Conservation (phyloP, 2,797 vertebrate species). For the Crypturellus tataupa region DNA sequence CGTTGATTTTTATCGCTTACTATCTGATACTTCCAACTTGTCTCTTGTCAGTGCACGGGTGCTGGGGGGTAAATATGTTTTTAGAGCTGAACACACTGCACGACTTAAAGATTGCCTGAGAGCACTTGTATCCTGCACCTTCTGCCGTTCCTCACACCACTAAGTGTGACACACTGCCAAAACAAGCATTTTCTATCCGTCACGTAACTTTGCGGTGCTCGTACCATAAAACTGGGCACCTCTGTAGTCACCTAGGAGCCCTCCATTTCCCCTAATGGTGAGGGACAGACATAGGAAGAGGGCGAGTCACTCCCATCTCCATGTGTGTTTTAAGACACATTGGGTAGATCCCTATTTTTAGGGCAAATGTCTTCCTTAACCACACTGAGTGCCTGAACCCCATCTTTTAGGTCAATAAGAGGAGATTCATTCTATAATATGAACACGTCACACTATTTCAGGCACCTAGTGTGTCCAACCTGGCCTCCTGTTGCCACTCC, state of each 20-base stretch:
- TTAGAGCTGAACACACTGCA: background rate
- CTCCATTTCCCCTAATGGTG: background rate
- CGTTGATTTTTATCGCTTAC: background rate
- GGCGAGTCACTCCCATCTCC: background rate
- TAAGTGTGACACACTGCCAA: background rate
- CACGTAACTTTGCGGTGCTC: background rate
- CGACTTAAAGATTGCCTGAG: background rate
- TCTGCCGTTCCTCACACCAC: background rate
- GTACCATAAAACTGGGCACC: background rate
- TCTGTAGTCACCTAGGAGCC: background rate
- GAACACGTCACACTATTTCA: rapidly evolving
- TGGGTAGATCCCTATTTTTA: background rate
- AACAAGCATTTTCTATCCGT: background rate
- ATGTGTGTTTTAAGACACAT: background rate
- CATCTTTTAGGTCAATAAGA: background rate
- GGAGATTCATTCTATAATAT: background rate
- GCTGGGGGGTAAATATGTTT: background rate
- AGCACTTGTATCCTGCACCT: background rate
- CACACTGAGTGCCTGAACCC: background rate
- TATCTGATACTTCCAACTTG: background rate
- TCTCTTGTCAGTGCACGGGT: background rate
- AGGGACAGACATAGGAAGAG: background rate
- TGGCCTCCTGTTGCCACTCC: background rate
- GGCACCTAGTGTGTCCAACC: background rate
- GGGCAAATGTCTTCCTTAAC: background rate